Base-by-base conservation (phyloP, 2,888 invertebrate genomes). In the Pilophorus perplexus region DNA sequence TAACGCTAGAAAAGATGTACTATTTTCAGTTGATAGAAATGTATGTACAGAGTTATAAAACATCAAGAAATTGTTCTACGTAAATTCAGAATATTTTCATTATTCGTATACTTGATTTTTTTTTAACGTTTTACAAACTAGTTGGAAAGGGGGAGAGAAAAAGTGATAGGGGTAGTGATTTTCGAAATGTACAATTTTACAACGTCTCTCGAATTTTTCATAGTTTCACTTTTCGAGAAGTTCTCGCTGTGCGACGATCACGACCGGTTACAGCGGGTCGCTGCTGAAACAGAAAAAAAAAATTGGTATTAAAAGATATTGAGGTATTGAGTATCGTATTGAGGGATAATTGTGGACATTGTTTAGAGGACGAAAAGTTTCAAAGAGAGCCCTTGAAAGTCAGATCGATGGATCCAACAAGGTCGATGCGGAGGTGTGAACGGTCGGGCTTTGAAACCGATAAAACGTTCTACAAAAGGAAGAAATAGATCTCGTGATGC, bases 101-200 rank as follows among this genome's bases (percentile, higher is more conserved):
- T 52, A 27, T 27, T 59, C 59, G 59, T 59, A 59, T 59, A 59
- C 59, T 59, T 59, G n/a, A n/a, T n/a, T 40, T 59, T 23, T 59
- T 59, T 55, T 38, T 38, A 46, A 46, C 23, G 25, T 23, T 46
- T n/a, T n/a, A n/a, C n/a, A n/a, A 46, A 23, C 10, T 4, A 20
- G 22, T 52, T 16, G 10, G 22, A 27, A 18, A 28, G 16, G 20
- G 48, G 48, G 46, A 50, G 28, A 27, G 50, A 3, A 10, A 14
- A n/a, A 25, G 22, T n/a, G n/a, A n/a, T n/a, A 10, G 25, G 50
- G 40, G 57, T 23, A 33, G 18, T 10, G n/a, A n/a, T n/a, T n/a
- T n/a, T n/a, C n/a, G n/a, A n/a, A 59, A 42, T 59, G 23, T 59
- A 59, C 59, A 59, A 59, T 59, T 55, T 59, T 59, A 59, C 59